A percentile compares a stretch with the other conserved stretches of the same genome.
Conservation (phyloP, 1,140 invertebrate species). For the Helicoverpa zea region DNA sequence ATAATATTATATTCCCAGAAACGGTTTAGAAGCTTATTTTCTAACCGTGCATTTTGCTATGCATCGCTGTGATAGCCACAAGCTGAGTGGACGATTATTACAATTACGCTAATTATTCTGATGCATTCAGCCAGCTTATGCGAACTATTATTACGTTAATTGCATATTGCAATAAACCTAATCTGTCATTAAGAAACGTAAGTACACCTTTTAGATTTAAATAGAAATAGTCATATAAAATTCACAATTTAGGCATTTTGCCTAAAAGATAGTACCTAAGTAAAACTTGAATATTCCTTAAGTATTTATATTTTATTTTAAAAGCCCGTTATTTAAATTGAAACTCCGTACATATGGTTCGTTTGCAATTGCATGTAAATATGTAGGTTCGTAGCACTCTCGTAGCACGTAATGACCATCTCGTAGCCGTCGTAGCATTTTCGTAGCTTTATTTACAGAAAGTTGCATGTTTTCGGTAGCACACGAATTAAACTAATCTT, state of each 20-base stretch:
- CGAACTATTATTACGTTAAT: too few species aligned
- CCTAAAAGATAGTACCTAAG: too few species aligned
- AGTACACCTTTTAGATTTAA: too few species aligned
- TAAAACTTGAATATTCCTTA: too few species aligned
- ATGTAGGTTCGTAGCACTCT: slow-evolving; percentile 22
- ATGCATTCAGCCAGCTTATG: neutral
- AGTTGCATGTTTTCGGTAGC: slow-evolving; percentile 31
- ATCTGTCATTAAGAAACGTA: too few species aligned
- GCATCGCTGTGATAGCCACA: neutral
- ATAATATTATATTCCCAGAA: neutral
- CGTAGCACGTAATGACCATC: slow-evolving; percentile 34
- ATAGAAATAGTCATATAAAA: too few species aligned
- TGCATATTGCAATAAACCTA: too few species aligned
- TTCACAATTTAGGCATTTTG: too few species aligned
- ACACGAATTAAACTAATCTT: slow-evolving; percentile 38
- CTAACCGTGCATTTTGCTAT: neutral
- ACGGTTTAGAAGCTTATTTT: neutral
- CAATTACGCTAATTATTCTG: slow-evolving; percentile 5
- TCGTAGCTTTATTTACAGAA: slow-evolving; percentile 24
- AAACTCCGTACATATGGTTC: neutral
- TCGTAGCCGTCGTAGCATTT: slow-evolving; percentile 31
- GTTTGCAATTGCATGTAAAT: slow-evolving; percentile 18
- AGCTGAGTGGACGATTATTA: neutral
- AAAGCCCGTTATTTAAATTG: neutral
- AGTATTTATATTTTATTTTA: neutral